These are phyloP conservation scores for Anolis apletophallus DNA, from an alignment of 2,797 vertebrate genomes.

Conservation along the genomic window DNA sequence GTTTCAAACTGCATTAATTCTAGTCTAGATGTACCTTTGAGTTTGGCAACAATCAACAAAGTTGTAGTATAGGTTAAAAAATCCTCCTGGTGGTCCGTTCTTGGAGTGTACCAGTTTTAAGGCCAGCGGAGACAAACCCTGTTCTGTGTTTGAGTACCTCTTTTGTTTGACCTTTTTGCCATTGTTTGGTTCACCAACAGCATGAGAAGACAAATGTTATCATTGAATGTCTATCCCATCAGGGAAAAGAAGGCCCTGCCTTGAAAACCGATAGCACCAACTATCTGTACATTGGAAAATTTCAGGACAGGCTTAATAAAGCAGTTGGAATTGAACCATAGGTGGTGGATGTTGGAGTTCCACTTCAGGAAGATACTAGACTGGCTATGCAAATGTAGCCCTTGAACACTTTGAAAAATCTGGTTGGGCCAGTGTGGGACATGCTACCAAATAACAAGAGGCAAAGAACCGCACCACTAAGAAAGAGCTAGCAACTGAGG, in stretches of 20 bases:
- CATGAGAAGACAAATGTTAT: not conserved
- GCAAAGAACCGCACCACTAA: too few relatives aligned
- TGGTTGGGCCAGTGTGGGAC: not conserved
- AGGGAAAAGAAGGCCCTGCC: not conserved
- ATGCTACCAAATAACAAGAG: too few relatives aligned
- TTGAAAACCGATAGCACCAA: not conserved
- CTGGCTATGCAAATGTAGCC: too few relatives aligned
- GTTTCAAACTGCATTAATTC: too few relatives aligned
- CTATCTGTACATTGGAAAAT: not conserved
- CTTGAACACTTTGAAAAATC: not conserved
- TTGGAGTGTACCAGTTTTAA: too few relatives aligned
- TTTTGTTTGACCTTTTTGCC: conserved; percentile 19
- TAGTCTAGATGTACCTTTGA: too few relatives aligned
- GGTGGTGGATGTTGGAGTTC: too few relatives aligned
- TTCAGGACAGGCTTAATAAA: not conserved
- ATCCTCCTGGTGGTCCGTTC: too few relatives aligned
- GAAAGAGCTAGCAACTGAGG: not conserved
- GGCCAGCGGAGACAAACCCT: too few relatives aligned
- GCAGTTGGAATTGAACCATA: not conserved
- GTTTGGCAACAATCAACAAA: too few relatives aligned
- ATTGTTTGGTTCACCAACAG: conserved; percentile 22
- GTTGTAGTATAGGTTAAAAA: too few relatives aligned
- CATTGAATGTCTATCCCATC: not conserved
- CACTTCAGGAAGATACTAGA: not conserved
- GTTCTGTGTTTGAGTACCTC: conserved; percentile 7